A percentile compares a stretch with the other conserved stretches of the same genome.
phyloP scores from a whole-genome alignment of 1,140 invertebrate species.

The Macrocentrus cingulum region DNA sequence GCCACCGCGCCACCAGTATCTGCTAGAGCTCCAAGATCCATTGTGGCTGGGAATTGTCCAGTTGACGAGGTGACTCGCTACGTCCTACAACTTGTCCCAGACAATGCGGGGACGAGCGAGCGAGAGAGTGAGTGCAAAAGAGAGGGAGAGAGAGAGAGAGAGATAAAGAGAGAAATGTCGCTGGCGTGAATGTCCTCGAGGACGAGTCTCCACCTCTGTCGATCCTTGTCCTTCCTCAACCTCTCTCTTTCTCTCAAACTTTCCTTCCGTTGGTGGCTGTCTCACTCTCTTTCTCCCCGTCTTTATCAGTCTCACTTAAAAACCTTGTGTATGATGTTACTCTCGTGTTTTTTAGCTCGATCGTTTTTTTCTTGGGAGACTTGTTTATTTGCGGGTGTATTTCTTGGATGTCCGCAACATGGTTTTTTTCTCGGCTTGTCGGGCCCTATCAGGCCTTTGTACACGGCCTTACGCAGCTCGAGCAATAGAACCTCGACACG shows the following conservation, averaged over 20 bases:
- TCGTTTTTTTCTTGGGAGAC: not conserved
- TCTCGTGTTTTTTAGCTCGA: not conserved
- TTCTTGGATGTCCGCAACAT: not conserved
- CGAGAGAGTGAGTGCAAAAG: not conserved
- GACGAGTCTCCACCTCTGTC: slow-evolving; percentile 7
- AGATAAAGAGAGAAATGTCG: slow-evolving; percentile 10
- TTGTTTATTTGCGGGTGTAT: slow-evolving; percentile 10
- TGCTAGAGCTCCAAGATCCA: slow-evolving; percentile 23
- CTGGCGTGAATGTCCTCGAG: slow-evolving; percentile 16
- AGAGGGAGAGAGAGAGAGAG: not conserved
- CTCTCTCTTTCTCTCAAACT: slow-evolving; percentile 13
- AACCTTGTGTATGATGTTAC: slow-evolving; percentile 1
- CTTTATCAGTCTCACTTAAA: not conserved
- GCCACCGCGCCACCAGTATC: slow-evolving; percentile 46
- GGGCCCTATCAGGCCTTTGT: slow-evolving; percentile 44
- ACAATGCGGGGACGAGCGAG: not conserved
- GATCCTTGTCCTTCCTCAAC: slow-evolving; percentile 18
- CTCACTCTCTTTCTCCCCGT: slow-evolving; percentile 9
- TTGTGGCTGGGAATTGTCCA: too few relatives aligned
- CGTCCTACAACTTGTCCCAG: not conserved
- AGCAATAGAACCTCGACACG: slow-evolving; percentile 31
- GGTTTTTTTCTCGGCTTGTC: slow-evolving; percentile 20
- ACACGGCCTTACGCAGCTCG: slow-evolving; percentile 34
- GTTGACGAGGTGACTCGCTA: too few relatives aligned
- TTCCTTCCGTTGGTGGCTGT: not conserved